Base-by-base conservation (phyloP, 2,888 invertebrate species). In the Zaprionus lineosus region DNA sequence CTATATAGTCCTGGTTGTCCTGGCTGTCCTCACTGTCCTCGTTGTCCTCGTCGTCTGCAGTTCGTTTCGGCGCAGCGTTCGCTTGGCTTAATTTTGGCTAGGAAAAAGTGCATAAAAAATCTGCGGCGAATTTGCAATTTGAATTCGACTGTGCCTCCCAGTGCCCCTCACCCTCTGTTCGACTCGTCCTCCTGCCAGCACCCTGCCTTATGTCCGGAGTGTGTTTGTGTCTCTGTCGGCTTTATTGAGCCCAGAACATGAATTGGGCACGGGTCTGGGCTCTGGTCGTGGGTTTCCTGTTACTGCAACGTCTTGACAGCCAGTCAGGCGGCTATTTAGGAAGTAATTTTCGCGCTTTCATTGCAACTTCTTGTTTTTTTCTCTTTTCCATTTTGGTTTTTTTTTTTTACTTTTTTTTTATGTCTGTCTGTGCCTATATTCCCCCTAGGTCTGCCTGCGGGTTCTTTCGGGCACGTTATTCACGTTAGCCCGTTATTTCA, bases 281-380 rank as follows among this genome's bases (percentile, higher is more conserved):
- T 41, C 12, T 31, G 47, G 44, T 40, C 41, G 18, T 16, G 21
- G 24, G 8, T 29, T 39, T 48, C 21, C 47, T 29, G 21, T 53
- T 52, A 18, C 51, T 53, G 39, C 21, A 61, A 41, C 68, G 61
- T 59, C 74, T 77, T 77, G 78, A 68, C 84, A 78, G 79, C 71
- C 83, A 78, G 84, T 84, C 78, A 78, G 83, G 83, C 84, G 68
- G 83, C 84, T 78, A 78, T 78, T 78, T 78, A 82, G 78, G 84
- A 84, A 82, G 78, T 78, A 74, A 82, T 84, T 78, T 78, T 84
- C 75, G 78, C 78, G 78, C 83, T 84, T 78, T 78, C 83, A 78
- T 66, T 50, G 84, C 63, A 70, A 77, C 76, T 50, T 56, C 19
- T 47, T 14, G 34, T 56, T 72, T 55, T 59, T 46, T 33, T 26